These are phyloP conservation scores for Agelas oroides DNA, from an alignment of 37 sponge, comb jelly and placozoan genomes.

Conservation along the genomic window DNA sequence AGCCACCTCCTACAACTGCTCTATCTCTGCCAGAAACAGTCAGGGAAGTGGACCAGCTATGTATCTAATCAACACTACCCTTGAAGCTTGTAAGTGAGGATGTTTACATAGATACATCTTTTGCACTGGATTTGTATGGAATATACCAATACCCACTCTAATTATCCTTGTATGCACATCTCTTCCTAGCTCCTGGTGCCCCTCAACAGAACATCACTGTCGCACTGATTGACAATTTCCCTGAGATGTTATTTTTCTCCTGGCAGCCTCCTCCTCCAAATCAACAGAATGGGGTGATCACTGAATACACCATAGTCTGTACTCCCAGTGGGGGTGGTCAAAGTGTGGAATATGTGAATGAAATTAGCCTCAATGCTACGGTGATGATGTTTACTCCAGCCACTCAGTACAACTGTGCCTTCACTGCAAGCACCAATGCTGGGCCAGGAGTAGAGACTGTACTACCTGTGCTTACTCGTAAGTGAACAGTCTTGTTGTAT, in stretches of 20 bases:
- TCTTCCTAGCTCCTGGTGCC: slow-evolving; percentile 16
- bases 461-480: neutral
- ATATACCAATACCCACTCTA: too few relatives aligned
- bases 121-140: too few relatives aligned
- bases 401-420: slow-evolving; percentile 10
- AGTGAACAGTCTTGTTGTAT: too few relatives aligned
- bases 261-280: neutral
- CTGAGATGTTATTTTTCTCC: neutral
- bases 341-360: too few relatives aligned
- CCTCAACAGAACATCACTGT: neutral
- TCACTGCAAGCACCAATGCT: slow-evolving; percentile 13
- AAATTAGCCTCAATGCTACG: too few relatives aligned
- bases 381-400: neutral
- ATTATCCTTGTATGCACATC: neutral
- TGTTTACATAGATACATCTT: too few relatives aligned
- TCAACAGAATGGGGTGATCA: slow-evolving; percentile 10
- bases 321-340: neutral
- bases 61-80: too few relatives aligned
- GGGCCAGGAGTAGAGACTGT: neutral
- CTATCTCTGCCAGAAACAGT: neutral
- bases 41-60: neutral
- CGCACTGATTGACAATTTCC: neutral
- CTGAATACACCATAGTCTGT: slow-evolving; percentile 26
- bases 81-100: too few relatives aligned
- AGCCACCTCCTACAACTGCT: neutral